Percentiles rank a stretch among this genome's conserved stretches.
Evolutionary conservation across 2,113 vertebrate species (phyloP).

Genomic region (Polypterus senegalus): DNA sequence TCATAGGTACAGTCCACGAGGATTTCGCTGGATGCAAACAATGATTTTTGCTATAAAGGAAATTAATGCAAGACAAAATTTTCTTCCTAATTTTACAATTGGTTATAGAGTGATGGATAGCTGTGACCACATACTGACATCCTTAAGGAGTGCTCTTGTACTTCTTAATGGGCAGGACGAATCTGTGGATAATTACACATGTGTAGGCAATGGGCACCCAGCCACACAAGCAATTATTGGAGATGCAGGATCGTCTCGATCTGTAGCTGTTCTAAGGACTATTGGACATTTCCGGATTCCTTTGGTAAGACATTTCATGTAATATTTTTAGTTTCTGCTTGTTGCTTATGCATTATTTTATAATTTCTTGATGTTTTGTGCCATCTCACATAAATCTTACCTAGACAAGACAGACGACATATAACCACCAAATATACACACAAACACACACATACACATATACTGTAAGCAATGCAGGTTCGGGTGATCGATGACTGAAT

Average conservation of each 20-base stretch:
- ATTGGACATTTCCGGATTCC: slow-evolving; percentile 44
- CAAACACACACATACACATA: no score
- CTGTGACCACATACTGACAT: slow-evolving; percentile 37
- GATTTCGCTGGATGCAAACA: slow-evolving; percentile 46
- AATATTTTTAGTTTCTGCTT: not conserved
- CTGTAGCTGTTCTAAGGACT: slow-evolving; percentile 38
- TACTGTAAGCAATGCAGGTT: no score
- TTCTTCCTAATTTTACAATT: slow-evolving; percentile 40
- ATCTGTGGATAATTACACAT: slow-evolving; percentile 13
- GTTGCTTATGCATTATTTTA: no score
- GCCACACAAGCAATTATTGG: slow-evolving; percentile 44
- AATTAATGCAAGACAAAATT: slow-evolving; percentile 40
- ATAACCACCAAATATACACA: no score
- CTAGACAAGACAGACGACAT: no score
- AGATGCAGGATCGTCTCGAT: slow-evolving; percentile 41
- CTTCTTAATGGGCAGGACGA: slow-evolving; percentile 41
- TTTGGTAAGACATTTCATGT: slow-evolving; percentile 30
- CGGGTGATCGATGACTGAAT: no score
- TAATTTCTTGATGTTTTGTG: no score
- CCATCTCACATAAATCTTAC: no score
- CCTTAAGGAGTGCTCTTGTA: slow-evolving; percentile 35
- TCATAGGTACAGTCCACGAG: slow-evolving; percentile 39
- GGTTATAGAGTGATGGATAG: slow-evolving; percentile 49
- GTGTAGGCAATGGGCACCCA: slow-evolving; percentile 20
- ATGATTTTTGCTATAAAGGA: slow-evolving; percentile 48